Evolutionary conservation across 92 coral and sea anemone genomes (phyloP).

Genomic region (Bergia sp.): DNA sequence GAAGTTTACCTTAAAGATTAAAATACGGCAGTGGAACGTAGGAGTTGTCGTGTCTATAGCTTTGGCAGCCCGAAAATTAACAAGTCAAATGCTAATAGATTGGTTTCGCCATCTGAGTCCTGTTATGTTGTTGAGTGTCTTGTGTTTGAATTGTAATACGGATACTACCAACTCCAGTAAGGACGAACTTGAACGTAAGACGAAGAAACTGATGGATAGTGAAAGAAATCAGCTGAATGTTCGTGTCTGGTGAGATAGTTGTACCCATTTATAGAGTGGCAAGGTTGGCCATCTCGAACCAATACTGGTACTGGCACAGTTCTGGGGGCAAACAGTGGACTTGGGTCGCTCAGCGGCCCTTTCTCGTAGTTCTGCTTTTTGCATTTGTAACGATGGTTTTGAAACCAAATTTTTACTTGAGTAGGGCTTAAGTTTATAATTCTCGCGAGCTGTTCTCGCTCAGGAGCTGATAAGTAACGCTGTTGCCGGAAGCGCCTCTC

Average conservation of each 20-base stretch:
- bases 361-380: conserved; percentile 96
- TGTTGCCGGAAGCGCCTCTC: conserved; percentile 97
- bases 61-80: conserved; percentile 18
- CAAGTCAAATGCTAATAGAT: conserved; percentile 20
- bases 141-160: conserved; percentile 23
- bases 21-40: conserved; percentile 25
- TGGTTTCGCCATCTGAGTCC: conserved; percentile 26
- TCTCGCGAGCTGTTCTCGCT: conserved; percentile 96
- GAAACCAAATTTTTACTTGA: conserved; percentile 99
- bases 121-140: conserved; percentile 30
- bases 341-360: conserved; percentile 72
- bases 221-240: conserved; percentile 83
- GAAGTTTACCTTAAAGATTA: conserved; percentile 19
- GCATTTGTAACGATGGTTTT: conserved; percentile 99
- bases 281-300: conserved; percentile 93
- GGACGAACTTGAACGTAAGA: conserved; percentile 75
- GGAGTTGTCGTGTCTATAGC: conserved; percentile 8
- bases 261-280: conserved; percentile 80
- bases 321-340: conserved; percentile 90
- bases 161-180: conserved; percentile 31
- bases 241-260: conserved; percentile 72
- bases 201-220: conserved; percentile 84
- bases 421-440: conserved; percentile 96
- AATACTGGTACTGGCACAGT: conserved; percentile 91
- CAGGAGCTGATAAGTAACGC: conserved; percentile 97